Percentiles rank a stretch among this genome's conserved stretches.
Conservation (phyloP, 2,797 vertebrate species). For the Propithecus perrieri region DNA sequence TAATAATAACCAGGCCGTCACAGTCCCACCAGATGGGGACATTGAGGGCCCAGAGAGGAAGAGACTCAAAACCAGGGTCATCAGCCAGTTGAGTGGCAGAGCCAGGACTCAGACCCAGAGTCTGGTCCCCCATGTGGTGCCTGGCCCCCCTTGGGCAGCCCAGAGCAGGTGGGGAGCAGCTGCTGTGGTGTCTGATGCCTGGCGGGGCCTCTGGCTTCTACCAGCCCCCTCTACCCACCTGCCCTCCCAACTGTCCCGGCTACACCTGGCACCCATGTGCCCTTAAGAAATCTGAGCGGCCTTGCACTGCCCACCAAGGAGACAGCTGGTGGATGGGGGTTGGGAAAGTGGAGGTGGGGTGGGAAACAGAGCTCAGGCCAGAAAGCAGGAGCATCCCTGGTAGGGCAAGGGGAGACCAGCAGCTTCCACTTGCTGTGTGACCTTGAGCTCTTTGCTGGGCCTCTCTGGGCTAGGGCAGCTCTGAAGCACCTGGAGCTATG, state of each 20-base stretch:
- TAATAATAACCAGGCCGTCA: background rate
- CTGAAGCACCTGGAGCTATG: background rate
- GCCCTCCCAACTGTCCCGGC: constrained; percentile 19
- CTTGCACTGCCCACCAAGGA: background rate
- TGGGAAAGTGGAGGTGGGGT: background rate
- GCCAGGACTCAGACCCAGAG: background rate
- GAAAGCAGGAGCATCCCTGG: background rate
- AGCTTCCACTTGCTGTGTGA: background rate
- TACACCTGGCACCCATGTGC: background rate
- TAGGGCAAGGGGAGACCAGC: background rate
- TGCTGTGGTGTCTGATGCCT: background rate
- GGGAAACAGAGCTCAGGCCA: background rate
- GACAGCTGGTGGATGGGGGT: background rate
- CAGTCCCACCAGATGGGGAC: background rate
- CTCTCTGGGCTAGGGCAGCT: background rate
- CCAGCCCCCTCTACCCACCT: constrained; percentile 21
- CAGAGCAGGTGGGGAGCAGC: constrained; percentile 28
- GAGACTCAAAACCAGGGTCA: background rate
- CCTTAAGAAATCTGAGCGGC: constrained; percentile 27
- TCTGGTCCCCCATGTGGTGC: background rate
- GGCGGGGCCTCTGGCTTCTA: background rate
- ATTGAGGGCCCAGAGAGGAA: background rate
- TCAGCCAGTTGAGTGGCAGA: background rate
- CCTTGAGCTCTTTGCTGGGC: background rate
- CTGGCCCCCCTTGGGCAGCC: background rate